Percentiles rank a stretch among this genome's conserved stretches.
phyloP scores from a whole-genome alignment of 1,140 invertebrate species.

The Centruroides sculpturatus region DNA sequence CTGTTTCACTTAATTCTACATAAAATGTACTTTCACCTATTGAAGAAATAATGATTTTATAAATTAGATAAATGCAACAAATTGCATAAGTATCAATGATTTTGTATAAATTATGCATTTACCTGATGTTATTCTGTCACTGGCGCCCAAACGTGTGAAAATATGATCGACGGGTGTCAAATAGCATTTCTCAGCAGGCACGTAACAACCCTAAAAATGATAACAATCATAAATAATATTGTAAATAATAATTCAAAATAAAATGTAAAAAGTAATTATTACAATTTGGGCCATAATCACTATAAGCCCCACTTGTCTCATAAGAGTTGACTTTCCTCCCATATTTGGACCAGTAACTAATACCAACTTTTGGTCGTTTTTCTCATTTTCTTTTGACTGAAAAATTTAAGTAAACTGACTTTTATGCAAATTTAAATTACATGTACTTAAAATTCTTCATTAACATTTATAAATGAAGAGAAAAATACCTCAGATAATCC shows the following conservation, averaged over 20 bases:
- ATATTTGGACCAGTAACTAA: conserved; percentile 49
- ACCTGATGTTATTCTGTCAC: conserved; percentile 18
- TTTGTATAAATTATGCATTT: background rate
- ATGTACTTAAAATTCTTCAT: background rate
- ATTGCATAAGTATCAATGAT: background rate
- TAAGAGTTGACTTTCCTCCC: conserved; percentile 40
- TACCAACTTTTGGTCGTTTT: conserved; percentile 14
- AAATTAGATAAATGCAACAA: background rate
- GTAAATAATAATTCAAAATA: background rate
- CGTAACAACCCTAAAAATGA: conserved; percentile 35
- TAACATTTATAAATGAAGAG: conserved; percentile 25
- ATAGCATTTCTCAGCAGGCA: conserved; percentile 35
- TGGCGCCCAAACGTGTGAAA: conserved; percentile 30
- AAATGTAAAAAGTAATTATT: conserved; percentile 18
- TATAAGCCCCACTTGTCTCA: conserved; percentile 48
- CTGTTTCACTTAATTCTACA: conserved; percentile 44
- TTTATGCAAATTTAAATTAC: conserved; percentile 36
- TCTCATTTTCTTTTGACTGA: background rate
- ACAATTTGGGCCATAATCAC: conserved; percentile 87
- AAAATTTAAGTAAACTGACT: too few relatives aligned
- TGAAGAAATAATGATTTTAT: background rate
- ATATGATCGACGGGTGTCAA: conserved; percentile 40
- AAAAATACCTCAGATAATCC: conserved; percentile 25
- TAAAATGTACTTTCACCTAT: conserved; percentile 36
- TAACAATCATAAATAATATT: background rate